Percentiles rank a stretch among this genome's conserved stretches.
Conservation (phyloP, 2,888 invertebrate species). For the Eulithis testata region DNA sequence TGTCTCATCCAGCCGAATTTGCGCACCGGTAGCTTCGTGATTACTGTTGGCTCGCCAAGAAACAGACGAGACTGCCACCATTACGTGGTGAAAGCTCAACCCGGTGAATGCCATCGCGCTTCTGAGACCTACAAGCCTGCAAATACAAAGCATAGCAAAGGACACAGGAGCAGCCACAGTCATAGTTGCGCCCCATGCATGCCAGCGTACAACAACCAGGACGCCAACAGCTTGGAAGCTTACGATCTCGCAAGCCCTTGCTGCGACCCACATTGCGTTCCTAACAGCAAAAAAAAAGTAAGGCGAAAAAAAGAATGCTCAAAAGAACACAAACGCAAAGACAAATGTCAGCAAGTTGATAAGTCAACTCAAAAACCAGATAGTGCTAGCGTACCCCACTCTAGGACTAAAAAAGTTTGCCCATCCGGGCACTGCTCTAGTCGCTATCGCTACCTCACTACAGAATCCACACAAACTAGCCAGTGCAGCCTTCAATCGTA, state of each 20-base stretch:
- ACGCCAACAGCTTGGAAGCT: slow-evolving; percentile 92
- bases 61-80: slow-evolving; percentile 88
- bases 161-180: slow-evolving; percentile 70
- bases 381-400: slow-evolving; percentile 67
- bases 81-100: slow-evolving; percentile 84
- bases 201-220: slow-evolving; percentile 86
- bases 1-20: slow-evolving; percentile 88
- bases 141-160: slow-evolving; percentile 67
- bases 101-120: slow-evolving; percentile 65
- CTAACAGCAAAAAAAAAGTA: slow-evolving; percentile 82
- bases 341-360: slow-evolving; percentile 83
- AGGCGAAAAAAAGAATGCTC: slow-evolving; percentile 84
- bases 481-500: slow-evolving; percentile 93
- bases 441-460: slow-evolving; percentile 86
- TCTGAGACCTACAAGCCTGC: slow-evolving; percentile 63
- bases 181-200: slow-evolving; percentile 90
- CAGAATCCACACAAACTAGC: slow-evolving; percentile 89
- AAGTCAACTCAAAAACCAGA: slow-evolving; percentile 77
- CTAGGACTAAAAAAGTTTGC: slow-evolving; percentile 74
- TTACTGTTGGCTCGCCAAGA: slow-evolving; percentile 88
- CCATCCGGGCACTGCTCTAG: slow-evolving; percentile 68
- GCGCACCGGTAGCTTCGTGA: slow-evolving; percentile 88
- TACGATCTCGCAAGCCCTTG: slow-evolving; percentile 94
- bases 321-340: slow-evolving; percentile 86
- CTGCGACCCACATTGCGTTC: slow-evolving; percentile 94